Percentiles rank a stretch among this genome's conserved stretches.
Conservation (phyloP, 2,888 invertebrate genomes). For the Leptinotarsa peninsularis region DNA sequence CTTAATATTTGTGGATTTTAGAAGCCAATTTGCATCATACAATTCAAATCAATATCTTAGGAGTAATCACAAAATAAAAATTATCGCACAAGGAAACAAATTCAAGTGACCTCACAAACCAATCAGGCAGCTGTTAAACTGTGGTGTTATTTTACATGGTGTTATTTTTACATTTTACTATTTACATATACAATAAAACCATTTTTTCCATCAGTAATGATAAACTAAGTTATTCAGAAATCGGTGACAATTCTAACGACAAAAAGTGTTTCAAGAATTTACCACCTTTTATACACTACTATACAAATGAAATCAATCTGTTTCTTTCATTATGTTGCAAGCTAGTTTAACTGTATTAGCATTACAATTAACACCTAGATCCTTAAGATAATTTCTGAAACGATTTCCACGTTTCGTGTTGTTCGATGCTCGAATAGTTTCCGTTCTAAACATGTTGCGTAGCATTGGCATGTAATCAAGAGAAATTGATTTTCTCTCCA, state of each 20-base stretch:
- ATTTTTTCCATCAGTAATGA: background rate
- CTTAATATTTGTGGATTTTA: no score
- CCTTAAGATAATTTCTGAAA: conserved; percentile 79
- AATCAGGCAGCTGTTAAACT: no score
- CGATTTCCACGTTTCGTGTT: conserved; percentile 78
- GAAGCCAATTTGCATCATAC: no score
- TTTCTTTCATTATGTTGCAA: conserved; percentile 38
- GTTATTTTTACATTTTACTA: background rate
- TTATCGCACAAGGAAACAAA: no score
- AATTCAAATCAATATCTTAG: no score
- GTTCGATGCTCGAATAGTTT: conserved; percentile 71
- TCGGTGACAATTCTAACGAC: no score
- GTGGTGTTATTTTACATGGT: no score
- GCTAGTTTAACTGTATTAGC: conserved; percentile 36
- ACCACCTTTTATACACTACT: background rate
- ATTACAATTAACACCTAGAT: conserved; percentile 41
- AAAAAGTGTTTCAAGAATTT: no score
- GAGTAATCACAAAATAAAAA: no score
- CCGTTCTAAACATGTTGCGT: conserved; percentile 77
- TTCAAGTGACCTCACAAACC: no score
- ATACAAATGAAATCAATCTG: conserved; percentile 1
- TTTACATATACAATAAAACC: background rate
- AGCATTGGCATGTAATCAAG: conserved; percentile 79
- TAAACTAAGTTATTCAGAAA: background rate
- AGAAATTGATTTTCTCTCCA: conserved; percentile 71